These are phyloP conservation scores for Pachycephala philippinensis DNA, from an alignment of 2,113 vertebrate species.

Conservation along the genomic window DNA sequence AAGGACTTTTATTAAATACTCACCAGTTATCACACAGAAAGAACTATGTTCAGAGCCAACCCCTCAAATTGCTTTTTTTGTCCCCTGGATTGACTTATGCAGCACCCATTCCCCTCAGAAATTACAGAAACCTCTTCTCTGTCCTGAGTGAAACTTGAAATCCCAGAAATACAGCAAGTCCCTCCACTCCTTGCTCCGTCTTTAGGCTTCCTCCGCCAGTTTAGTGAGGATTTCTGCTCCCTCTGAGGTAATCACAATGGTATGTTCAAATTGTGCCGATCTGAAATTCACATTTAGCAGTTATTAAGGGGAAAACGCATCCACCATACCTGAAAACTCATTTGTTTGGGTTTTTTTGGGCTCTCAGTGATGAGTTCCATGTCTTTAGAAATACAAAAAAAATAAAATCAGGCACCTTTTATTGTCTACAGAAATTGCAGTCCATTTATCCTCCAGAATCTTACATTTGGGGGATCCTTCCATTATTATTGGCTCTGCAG, in stretches of 20 bases:
- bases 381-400: background rate
- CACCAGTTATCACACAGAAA: background rate
- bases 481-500: slow-evolving; percentile 91
- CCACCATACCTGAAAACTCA: background rate
- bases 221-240: slow-evolving; percentile 89
- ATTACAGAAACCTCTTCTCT: background rate
- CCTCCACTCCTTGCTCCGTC: background rate
- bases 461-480: slow-evolving; percentile 86
- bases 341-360: background rate
- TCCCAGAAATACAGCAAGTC: background rate
- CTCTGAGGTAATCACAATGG: slow-evolving; percentile 84
- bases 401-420: slow-evolving; percentile 78
- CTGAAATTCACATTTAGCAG: slow-evolving; percentile 75
- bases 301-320: background rate
- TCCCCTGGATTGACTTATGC: background rate
- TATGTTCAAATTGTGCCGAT: slow-evolving; percentile 93
- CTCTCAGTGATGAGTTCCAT: background rate
- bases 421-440: slow-evolving; percentile 85
- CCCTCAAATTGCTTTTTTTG: background rate
- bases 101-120: background rate
- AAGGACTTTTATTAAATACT: slow-evolving; percentile 13
- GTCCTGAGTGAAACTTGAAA: background rate
- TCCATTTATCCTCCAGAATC: slow-evolving; percentile 91
- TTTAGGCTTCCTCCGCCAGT: slow-evolving; percentile 75
- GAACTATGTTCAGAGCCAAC: background rate